Base-by-base conservation (phyloP, 92 coral and sea anemone species). In the Virgularia gustaviana region DNA sequence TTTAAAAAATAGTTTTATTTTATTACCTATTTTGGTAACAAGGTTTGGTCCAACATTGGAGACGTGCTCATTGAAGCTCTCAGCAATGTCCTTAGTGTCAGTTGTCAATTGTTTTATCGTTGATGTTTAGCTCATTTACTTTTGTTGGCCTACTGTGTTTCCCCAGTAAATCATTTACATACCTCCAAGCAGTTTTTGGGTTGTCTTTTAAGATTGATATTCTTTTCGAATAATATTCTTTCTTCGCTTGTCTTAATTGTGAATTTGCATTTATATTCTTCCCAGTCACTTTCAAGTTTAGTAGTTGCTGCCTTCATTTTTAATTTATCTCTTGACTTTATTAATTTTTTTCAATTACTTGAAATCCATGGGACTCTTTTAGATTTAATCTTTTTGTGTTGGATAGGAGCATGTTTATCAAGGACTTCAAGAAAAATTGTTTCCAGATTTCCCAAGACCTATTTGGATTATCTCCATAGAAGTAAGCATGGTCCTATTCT, bases 281-380 rank as follows among this genome's bases (percentile, higher is more conserved):
- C 2, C 61, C 61, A 54, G 10, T 23, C 61, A 3, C 2, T 7
- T 54, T 54, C 30, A 54, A n/a, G 27, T 13, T 54, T 54, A 9
- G 3, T 54, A 54, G 29, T 23, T 23, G 29, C 29, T 13, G 61
- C 61, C 29, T 54, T n/a, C 29, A 13, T 54, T 16, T 54, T 54
- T 23, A 16, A 23, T 54, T 15, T 54, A 23, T 56, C 63, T 19
- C 35, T 25, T 10, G 9, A 2, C 28, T 56, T 3, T 25, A 56
- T 56, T 9, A 23, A 38, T 10, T 56, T 2, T 56, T 51, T 51
- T 2, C 22, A 20, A 6, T 16, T 12, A 51, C 23, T 5, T 4
- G 57, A 20, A 51, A 51, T 16, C 57, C 57, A 51, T 3, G 57
- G 57, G 57, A 51, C 28, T 51, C 27, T 51, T 51, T 51, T 51